These are phyloP conservation scores for Psammodynastes pulverulentus DNA, from an alignment of 2,113 vertebrate species.

Conservation along the genomic window DNA sequence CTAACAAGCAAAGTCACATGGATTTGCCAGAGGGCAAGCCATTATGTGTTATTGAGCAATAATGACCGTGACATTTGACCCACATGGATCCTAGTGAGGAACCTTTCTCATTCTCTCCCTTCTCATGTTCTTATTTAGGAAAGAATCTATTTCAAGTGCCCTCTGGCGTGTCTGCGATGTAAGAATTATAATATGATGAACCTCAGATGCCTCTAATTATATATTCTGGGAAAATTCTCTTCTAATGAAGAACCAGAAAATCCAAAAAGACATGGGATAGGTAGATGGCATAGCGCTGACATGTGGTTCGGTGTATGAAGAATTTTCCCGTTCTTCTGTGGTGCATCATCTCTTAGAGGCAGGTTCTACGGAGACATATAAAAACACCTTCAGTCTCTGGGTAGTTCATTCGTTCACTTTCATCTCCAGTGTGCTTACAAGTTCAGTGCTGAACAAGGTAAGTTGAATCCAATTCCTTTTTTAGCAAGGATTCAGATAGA, in stretches of 20 bases:
- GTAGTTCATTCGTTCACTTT: neutral
- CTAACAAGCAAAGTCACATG: neutral
- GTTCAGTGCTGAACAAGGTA: neutral
- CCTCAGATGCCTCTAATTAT: constrained; percentile 3
- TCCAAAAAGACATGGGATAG: neutral
- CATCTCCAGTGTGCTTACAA: neutral
- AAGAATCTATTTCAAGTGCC: neutral
- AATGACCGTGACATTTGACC: neutral
- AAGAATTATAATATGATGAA: neutral
- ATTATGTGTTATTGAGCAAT: neutral
- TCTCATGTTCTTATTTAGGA: too few species aligned
- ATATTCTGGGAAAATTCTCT: neutral
- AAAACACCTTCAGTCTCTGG: neutral
- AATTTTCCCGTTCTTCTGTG: neutral
- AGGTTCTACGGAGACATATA: neutral
- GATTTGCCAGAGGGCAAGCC: neutral
- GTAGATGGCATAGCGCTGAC: neutral
- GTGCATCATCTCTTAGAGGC: neutral
- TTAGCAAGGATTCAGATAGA: neutral
- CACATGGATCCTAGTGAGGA: neutral
- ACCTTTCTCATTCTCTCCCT: neutral
- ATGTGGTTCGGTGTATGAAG: neutral
- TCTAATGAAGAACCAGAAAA: neutral
- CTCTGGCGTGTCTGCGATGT: neutral
- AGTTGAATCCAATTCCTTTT: neutral